Evolutionary conservation across 1,140 invertebrate species (phyloP).

Genomic region (Drosophila leontia): DNA sequence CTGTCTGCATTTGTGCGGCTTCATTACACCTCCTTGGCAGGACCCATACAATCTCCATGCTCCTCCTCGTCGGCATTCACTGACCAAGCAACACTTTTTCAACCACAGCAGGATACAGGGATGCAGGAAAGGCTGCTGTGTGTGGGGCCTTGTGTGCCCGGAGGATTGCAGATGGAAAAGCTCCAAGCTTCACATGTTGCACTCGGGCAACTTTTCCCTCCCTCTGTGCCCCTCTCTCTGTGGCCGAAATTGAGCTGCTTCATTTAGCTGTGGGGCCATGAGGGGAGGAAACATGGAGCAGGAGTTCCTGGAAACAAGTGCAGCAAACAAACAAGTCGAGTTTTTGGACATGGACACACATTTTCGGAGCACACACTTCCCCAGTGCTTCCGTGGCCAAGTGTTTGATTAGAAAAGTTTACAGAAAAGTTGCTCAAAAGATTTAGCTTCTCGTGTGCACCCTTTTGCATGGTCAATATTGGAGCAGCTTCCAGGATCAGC

Average conservation of each 20-base stretch:
- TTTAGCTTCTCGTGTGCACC: conserved; percentile 31
- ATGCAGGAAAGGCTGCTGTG: neutral
- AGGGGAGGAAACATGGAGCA: neutral
- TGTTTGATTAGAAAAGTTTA: conserved; percentile 80
- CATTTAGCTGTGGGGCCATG: conserved; percentile 39
- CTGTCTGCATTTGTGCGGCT: conserved; percentile 74
- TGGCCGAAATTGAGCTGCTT: conserved; percentile 73
- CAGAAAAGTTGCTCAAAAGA: conserved; percentile 61
- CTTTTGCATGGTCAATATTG: conserved; percentile 50
- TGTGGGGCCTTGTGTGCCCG: conserved; percentile 1
- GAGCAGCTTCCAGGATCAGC: conserved; percentile 24
- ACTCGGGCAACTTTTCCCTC: conserved; percentile 57
- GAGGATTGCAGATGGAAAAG: conserved; percentile 26
- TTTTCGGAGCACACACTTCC: conserved; percentile 13
- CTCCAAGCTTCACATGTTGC: conserved; percentile 54
- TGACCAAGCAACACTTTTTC: conserved; percentile 44
- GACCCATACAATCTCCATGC: conserved; percentile 7
- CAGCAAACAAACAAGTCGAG: conserved; percentile 69
- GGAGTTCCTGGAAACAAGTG: conserved; percentile 14
- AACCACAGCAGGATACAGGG: conserved; percentile 9
- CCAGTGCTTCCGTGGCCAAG: conserved; percentile 43
- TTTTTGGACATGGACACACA: conserved; percentile 42
- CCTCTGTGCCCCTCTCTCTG: neutral
- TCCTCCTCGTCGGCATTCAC: conserved; percentile 20
- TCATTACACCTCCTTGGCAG: conserved; percentile 62